phyloP scores from a whole-genome alignment of 1,140 invertebrate genomes.

The Drosophila lowei region DNA sequence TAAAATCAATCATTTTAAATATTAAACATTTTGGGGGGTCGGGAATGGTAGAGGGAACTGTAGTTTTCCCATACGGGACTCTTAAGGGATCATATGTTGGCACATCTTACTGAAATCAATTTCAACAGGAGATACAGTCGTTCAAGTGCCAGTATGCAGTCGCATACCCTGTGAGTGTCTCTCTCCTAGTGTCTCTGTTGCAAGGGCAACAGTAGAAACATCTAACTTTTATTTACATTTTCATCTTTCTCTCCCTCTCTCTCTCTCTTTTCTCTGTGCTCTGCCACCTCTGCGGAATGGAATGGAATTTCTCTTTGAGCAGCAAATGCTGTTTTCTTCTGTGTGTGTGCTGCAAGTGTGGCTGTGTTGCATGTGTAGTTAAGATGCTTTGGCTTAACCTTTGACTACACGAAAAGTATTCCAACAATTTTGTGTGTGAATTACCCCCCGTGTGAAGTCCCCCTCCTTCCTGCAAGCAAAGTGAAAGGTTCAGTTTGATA shows the following conservation, averaged over 20 bases:
- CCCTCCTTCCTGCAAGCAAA: background rate
- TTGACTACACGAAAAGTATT: slow-evolving; percentile 58
- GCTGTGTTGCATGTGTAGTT: slow-evolving; percentile 34
- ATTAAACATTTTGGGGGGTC: too few relatives aligned
- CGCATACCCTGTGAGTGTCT: too few relatives aligned
- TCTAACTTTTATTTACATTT: slow-evolving; percentile 31
- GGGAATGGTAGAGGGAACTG: too few relatives aligned
- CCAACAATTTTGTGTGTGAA: slow-evolving; percentile 60
- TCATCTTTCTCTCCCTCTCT: background rate
- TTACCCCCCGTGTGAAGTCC: slow-evolving; percentile 12
- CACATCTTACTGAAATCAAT: too few relatives aligned
- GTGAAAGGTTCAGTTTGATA: slow-evolving; percentile 43
- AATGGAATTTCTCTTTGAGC: slow-evolving; percentile 26
- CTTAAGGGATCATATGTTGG: too few relatives aligned
- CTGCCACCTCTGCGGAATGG: too few relatives aligned
- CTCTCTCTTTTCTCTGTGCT: too few relatives aligned
- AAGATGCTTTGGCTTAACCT: slow-evolving; percentile 57
- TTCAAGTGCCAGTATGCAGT: too few relatives aligned
- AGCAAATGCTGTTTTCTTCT: slow-evolving; percentile 8
- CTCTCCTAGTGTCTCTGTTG: too few relatives aligned
- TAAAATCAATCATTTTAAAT: too few relatives aligned
- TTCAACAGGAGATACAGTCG: too few relatives aligned
- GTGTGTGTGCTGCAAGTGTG: slow-evolving; percentile 9
- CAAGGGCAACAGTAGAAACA: background rate
- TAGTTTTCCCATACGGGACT: too few relatives aligned